Conservation (phyloP, 2,888 invertebrate genomes). For the Heliconius ethilla region DNA sequence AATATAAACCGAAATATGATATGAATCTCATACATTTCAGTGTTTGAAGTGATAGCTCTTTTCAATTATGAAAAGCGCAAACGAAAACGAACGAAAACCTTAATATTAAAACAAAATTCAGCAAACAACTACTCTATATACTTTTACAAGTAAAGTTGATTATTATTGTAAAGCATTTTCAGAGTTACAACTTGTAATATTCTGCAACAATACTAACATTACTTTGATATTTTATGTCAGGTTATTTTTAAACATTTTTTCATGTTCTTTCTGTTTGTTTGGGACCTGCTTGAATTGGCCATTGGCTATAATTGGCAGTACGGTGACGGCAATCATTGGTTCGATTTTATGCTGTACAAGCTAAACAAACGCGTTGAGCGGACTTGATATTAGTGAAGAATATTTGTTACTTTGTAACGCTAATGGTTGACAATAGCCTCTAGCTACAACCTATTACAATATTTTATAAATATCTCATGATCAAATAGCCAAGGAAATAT, state of each 20-base stretch:
- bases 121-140: neutral
- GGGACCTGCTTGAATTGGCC: constrained; percentile 55
- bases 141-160: neutral
- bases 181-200: neutral
- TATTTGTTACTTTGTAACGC: neutral
- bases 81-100: neutral
- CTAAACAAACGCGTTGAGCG: constrained; percentile 27
- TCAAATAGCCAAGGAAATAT: neutral
- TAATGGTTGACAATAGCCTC: neutral
- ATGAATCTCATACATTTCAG: neutral
- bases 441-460: neutral
- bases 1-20: constrained; percentile 2
- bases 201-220: neutral
- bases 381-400: neutral
- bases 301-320: constrained; percentile 75
- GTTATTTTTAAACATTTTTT: constrained; percentile 6
- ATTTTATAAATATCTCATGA: neutral
- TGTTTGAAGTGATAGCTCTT: constrained; percentile 8
- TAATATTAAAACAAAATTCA: constrained; percentile 8
- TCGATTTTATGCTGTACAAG: constrained; percentile 54
- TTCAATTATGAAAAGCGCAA: constrained; percentile 14
- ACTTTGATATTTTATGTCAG: neutral
- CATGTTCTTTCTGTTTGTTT: constrained; percentile 24
- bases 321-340: constrained; percentile 57
- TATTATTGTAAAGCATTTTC: neutral